Evolutionary conservation across 2,888 invertebrate species (phyloP), one percentile per base, ranked within the genome.

Genomic region (Alcis repandata): DNA sequence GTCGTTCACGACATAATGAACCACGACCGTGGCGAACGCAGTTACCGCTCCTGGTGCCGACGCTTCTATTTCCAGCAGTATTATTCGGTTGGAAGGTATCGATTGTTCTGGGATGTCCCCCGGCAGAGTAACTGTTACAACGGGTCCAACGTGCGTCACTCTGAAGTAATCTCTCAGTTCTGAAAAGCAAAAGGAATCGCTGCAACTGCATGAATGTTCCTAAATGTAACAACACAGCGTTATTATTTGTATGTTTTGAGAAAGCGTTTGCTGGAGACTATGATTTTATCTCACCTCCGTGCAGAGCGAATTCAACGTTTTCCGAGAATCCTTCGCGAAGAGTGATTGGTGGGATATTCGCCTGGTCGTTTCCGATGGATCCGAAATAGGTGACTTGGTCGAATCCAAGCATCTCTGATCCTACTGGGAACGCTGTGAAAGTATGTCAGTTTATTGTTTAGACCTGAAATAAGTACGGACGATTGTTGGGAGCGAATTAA

Each of bases 1-100:
- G 1, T 74, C 70, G 0, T 71, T 27, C 46, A 46, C 64, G 0
- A 67, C 38, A 15, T 73, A 45, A 54, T 75, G 68, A 10, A 81
- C 46, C 17, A 80, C 73, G 19, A 81, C 57, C n/a, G 76, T 73
- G 13, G 82, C 75, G 54, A 62, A 68, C 8, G 79, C 78, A 8
- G 78, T 41, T 13, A 72, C 7, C 13, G 77, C 59, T 40, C 67
- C 51, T 0, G 73, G 69, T 9, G 73, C 71, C 3, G 75, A 52
- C 3, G 83, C 83, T 70, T 72, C 69, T 40, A 83, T 48, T 19
- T 76, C 74, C 0, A 81, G 59, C 11, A 78, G 9, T 36, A 79
- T 68, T 9, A 79, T 62, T n/a, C 70, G 22, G 60, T 76, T 80
- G 1, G 68, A 22, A 0, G 77, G 78, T 63, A 80, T 51, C 4